Conservation (phyloP, 1,140 invertebrate species). For the Phymastichus coffea region DNA sequence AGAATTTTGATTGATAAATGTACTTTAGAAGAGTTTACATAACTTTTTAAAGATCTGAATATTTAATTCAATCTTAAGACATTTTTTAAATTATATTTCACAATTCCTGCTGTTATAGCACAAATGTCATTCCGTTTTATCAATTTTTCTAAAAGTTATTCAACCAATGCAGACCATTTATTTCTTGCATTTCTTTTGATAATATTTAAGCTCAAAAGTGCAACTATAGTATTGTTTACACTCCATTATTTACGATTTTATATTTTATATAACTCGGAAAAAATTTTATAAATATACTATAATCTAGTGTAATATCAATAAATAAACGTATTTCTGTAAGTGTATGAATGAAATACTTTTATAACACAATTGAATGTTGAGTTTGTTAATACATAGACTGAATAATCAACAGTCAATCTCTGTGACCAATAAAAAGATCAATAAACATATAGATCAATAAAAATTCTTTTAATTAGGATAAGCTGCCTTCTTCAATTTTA, state of each 20-base stretch:
- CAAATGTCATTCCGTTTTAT: background rate
- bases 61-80: background rate
- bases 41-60: background rate
- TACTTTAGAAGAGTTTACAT: background rate
- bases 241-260: conserved; percentile 3
- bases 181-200: background rate
- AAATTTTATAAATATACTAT: background rate
- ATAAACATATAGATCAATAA: background rate
- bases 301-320: background rate
- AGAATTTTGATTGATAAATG: background rate
- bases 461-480: too few relatives aligned
- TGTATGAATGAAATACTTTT: background rate
- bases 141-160: background rate
- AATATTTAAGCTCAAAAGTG: background rate
- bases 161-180: too few relatives aligned
- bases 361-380: background rate
- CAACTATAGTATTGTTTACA: background rate
- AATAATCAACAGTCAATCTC: background rate
- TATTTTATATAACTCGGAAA: conserved; percentile 1
- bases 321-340: background rate
- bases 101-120: too few relatives aligned
- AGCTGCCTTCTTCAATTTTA: too few relatives aligned
- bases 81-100: background rate
- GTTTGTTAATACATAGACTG: conserved; percentile 8
- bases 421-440: conserved; percentile 11